Percentiles rank a stretch among this genome's conserved stretches.
These are phyloP conservation scores for Myotis myotis DNA, from an alignment of 2,797 vertebrate genomes.

Conservation along the genomic window DNA sequence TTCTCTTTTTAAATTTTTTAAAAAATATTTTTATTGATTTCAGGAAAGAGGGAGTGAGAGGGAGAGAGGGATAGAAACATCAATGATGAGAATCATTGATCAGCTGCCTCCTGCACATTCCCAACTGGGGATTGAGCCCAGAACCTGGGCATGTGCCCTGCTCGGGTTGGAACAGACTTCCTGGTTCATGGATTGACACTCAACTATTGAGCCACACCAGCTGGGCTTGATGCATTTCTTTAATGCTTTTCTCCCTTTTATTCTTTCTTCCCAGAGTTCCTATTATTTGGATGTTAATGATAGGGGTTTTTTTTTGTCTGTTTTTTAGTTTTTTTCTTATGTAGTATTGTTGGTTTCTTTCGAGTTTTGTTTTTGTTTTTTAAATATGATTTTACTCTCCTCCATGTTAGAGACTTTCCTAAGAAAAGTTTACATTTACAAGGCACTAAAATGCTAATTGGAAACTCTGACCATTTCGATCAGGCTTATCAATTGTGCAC, in stretches of 20 bases:
- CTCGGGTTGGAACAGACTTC: too few species aligned
- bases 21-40: too few species aligned
- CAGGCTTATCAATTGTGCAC: not conserved
- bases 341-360: not conserved
- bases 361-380: not conserved
- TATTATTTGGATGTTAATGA: not conserved
- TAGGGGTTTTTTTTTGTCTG: not conserved
- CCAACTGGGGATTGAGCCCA: too few species aligned
- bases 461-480: not conserved
- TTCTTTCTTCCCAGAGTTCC: not conserved
- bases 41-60: not conserved
- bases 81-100: not conserved
- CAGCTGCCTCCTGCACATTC: not conserved
- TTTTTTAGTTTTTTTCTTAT: slow-evolving; percentile 17
- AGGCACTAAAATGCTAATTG: not conserved
- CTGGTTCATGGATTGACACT: not conserved
- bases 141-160: too few species aligned
- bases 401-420: not conserved
- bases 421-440: not conserved
- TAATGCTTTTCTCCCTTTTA: not conserved
- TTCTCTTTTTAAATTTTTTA: not conserved
- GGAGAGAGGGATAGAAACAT: not conserved
- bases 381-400: not conserved
- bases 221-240: not conserved
- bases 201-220: not conserved